Conservation (phyloP, 2,888 invertebrate genomes). For the Alitta virens region DNA sequence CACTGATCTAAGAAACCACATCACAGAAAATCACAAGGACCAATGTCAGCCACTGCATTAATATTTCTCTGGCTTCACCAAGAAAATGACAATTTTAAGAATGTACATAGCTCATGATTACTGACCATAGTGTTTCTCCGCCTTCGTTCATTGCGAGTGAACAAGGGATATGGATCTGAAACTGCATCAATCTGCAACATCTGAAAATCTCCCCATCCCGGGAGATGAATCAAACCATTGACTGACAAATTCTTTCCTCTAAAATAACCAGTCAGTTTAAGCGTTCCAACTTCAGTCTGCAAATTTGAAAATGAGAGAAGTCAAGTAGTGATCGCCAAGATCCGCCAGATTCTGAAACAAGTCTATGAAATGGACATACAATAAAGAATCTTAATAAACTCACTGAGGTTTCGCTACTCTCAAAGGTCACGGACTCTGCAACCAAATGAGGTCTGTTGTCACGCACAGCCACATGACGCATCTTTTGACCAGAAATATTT, state of each 20-base stretch:
- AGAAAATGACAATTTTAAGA: no score
- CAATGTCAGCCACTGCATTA: no score
- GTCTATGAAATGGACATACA: not conserved
- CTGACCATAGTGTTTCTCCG: not conserved
- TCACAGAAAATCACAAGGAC: no score
- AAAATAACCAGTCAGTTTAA: slow-evolving; percentile 80
- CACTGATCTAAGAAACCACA: no score
- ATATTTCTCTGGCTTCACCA: no score
- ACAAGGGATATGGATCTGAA: slow-evolving; percentile 48
- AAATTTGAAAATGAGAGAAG: no score
- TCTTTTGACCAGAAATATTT: slow-evolving; percentile 80
- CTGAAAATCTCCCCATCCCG: slow-evolving; percentile 91
- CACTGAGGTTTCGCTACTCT: slow-evolving; percentile 14
- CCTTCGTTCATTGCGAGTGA: slow-evolving; percentile 30
- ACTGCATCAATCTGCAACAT: slow-evolving; percentile 70
- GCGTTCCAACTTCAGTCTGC: slow-evolving; percentile 37
- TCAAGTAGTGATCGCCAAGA: no score
- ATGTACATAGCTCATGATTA: no score
- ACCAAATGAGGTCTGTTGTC: slow-evolving; percentile 80
- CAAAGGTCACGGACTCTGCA: slow-evolving; percentile 75
- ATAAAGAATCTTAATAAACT: not conserved
- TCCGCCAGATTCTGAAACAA: not conserved
- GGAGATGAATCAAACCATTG: slow-evolving; percentile 84
- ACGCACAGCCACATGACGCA: slow-evolving; percentile 71
- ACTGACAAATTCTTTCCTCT: slow-evolving; percentile 80